Base-by-base conservation (phyloP, 2,113 vertebrate genomes). In the Cisticola juncidis region DNA sequence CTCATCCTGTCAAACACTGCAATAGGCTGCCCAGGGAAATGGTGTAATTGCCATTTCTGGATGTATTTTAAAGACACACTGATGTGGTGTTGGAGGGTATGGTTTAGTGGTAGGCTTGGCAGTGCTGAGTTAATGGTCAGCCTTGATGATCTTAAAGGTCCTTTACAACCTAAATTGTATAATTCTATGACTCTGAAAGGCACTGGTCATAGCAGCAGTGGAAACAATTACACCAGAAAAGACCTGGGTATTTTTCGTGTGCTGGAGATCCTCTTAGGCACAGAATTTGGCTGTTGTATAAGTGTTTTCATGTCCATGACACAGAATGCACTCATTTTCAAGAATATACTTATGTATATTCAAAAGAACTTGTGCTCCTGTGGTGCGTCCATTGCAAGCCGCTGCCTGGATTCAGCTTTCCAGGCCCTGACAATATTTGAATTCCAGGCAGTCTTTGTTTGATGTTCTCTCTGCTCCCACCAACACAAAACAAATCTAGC, bases 401-500 rank as follows among this genome's bases (percentile, higher is more conserved):
- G 36, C 31, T 0, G 4, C 42, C 50, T 88, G 38, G 26, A 86
- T 91, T 88, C 72, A 83, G 76, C 45, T 94, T 90, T 90, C 45
- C 86, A 76, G 44, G 10, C 44, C 48, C 53, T 68, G 53, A 81
- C 40, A 95, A n/a, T 85, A 96, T 97, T 96, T 94, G 90, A 96
- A 97, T 97, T 96, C 96, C 61, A 97, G 69, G 60, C 86, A 93
- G 86, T 65, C 61, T 92, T 92, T 96, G 90, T 95, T 96, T 97
- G 90, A 93, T 17, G 18, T 92, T 96, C 79, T 93, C 88, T 93
- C 64, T 88, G 76, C 92, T 96, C 80, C 68, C 76, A 95, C 95
- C 76, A 95, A 96, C 93, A 96, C 80, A 95, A 96, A 97, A 92
- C 92, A 97, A 96, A 95, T 96, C 88, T 94, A 95, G 88, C 88